Evolutionary conservation across 2,797 vertebrate species (phyloP).

Genomic region (Dallia pectoralis): DNA sequence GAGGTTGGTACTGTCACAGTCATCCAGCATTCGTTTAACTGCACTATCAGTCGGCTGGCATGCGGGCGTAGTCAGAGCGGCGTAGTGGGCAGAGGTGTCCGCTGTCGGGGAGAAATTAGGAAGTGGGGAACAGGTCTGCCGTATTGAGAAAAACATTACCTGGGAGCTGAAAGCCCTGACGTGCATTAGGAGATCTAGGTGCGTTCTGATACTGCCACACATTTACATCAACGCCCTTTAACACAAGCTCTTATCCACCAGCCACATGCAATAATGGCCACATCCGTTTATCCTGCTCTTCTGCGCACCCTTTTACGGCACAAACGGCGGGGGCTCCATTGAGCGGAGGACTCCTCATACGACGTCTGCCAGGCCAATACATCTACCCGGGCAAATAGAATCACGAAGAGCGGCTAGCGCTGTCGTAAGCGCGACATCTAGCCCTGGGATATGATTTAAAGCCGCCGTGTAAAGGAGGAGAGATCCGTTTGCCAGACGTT

Average conservation of each 20-base stretch:
- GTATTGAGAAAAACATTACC: constrained; percentile 49
- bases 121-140: constrained; percentile 28
- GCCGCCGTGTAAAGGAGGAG: no score
- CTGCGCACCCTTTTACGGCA: neutral
- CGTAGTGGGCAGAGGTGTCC: constrained; percentile 9
- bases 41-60: constrained; percentile 34
- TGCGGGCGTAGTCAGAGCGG: constrained; percentile 20
- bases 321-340: neutral
- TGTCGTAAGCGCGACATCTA: neutral
- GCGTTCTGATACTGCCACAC: neutral
- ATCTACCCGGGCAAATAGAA: neutral
- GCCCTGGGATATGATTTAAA: no score
- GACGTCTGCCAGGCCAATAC: neutral
- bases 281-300: neutral
- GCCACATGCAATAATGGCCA: constrained; percentile 19
- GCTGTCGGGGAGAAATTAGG: constrained; percentile 11
- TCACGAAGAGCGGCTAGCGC: neutral
- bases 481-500: no score
- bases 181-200: constrained; percentile 15
- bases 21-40: constrained; percentile 44
- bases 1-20: neutral
- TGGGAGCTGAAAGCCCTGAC: constrained; percentile 20
- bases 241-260: no score
- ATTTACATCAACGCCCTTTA: constrained; percentile 12
- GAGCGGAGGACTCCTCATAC: neutral